These are phyloP conservation scores for Hipparchia semele DNA, from an alignment of 2,888 invertebrate genomes.

Conservation along the genomic window DNA sequence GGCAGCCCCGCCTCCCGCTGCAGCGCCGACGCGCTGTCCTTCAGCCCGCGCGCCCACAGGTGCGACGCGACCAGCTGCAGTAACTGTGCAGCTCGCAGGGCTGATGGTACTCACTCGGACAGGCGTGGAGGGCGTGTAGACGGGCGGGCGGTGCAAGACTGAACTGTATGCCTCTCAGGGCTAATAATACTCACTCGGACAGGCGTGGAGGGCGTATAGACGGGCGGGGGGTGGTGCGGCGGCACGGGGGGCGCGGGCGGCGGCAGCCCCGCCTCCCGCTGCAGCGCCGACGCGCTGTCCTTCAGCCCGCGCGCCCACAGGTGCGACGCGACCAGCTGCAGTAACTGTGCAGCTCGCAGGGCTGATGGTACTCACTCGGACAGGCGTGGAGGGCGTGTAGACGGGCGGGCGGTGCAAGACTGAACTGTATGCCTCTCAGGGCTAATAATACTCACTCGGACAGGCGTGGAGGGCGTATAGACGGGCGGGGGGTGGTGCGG, in stretches of 20 bases:
- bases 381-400: too few relatives aligned
- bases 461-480: conserved; percentile 80
- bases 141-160: too few relatives aligned
- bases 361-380: too few relatives aligned
- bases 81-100: conserved; percentile 84
- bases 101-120: conserved; percentile 60
- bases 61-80: conserved; percentile 96
- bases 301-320: conserved; percentile 88
- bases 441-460: too few relatives aligned
- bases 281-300: conserved; percentile 88
- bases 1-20: conserved; percentile 90
- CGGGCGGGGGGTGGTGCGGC: conserved; percentile 75
- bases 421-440: too few relatives aligned
- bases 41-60: conserved; percentile 88
- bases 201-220: conserved; percentile 80
- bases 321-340: conserved; percentile 96
- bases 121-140: conserved; percentile 80
- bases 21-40: conserved; percentile 88
- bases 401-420: too few relatives aligned
- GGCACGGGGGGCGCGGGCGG: conserved; percentile 69
- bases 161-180: too few relatives aligned
- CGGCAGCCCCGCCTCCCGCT: conserved; percentile 89
- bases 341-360: too few relatives aligned
- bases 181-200: conserved; percentile 40
- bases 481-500: conserved; percentile 77